Conservation (phyloP, 2,797 vertebrate genomes). For the Pelodytes ibericus region DNA sequence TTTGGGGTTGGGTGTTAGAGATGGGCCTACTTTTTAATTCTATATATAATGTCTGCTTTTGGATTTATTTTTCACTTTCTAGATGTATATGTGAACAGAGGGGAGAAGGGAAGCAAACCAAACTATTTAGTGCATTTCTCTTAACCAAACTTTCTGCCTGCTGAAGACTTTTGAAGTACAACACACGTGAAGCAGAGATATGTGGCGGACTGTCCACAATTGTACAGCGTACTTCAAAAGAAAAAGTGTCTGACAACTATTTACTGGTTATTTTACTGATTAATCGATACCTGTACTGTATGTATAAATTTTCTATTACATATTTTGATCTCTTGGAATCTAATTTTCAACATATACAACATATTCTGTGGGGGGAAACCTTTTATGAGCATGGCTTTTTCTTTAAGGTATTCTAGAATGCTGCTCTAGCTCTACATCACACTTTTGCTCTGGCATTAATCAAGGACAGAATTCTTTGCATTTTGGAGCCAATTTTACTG, state of each 20-base stretch:
- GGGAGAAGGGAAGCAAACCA: neutral
- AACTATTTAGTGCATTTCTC: slow-evolving; percentile 14
- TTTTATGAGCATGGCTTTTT: slow-evolving; percentile 64
- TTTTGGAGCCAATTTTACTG: too few species aligned
- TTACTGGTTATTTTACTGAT: slow-evolving; percentile 57
- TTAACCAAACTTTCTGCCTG: neutral
- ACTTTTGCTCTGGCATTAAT: too few species aligned
- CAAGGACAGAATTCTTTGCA: too few species aligned
- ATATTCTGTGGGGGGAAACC: slow-evolving; percentile 55
- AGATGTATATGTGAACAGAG: slow-evolving; percentile 18
- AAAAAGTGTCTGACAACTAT: slow-evolving; percentile 16
- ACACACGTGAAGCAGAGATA: slow-evolving; percentile 31
- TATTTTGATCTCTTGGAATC: slow-evolving; percentile 52
- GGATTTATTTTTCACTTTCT: neutral
- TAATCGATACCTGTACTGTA: slow-evolving; percentile 55
- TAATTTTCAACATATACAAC: slow-evolving; percentile 56
- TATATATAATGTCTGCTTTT: too few species aligned
- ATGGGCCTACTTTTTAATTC: too few species aligned
- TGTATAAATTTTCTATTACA: slow-evolving; percentile 60
- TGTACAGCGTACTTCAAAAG: slow-evolving; percentile 28
- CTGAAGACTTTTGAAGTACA: slow-evolving; percentile 11
- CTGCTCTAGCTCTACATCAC: too few species aligned
- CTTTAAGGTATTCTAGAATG: too few species aligned
- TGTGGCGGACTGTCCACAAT: slow-evolving; percentile 20
- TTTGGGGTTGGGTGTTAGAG: too few species aligned